Base-by-base conservation (phyloP, 2,888 invertebrate genomes). In the Taenaris catops region DNA sequence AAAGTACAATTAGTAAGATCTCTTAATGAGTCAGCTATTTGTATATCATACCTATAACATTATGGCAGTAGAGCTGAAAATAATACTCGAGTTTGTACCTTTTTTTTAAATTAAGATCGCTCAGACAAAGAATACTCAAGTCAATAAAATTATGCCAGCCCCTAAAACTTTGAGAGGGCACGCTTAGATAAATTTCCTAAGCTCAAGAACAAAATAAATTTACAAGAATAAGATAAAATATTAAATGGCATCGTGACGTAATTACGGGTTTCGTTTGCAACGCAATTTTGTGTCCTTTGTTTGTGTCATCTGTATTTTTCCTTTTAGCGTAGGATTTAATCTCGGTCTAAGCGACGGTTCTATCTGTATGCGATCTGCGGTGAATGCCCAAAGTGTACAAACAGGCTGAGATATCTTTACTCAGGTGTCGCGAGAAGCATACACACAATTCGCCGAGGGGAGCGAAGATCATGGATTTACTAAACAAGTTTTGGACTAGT, bases 331-430 rank as follows among this genome's bases (percentile, higher is more conserved):
- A 24, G 37, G 36, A 34, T 71, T 65, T 59, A 66, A 68, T 69
- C 67, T 57, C 55, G 28, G 34, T 20, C 44, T 50, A 49, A 66
- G 26, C 16, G 24, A 58, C 55, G 55, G 58, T 47, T 57, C 63
- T 74, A 74, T 78, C 76, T 71, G 64, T 65, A 63, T 66, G 69
- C 71, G 54, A 80, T 78, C 78, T 70, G 66, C 48, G 55, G 54
- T 69, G 72, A 68, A 64, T 65, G 51, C 55, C 51, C 35, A 36
- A 41, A 46, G 55, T 53, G 50, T 47, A 57, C 65, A 74, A 68
- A 74, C 71, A 70, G 51, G 50, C 47, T 51, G 55, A 44, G 52
- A 54, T 49, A 49, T 63, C 58, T 63, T 59, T 58, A 58, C 64
- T 58, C 63, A 75, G 72, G 75, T 75, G 78, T 69, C 62, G 58